phyloP scores from a whole-genome alignment of 2,888 invertebrate species.

The Drosophila parthenogenetica region DNA sequence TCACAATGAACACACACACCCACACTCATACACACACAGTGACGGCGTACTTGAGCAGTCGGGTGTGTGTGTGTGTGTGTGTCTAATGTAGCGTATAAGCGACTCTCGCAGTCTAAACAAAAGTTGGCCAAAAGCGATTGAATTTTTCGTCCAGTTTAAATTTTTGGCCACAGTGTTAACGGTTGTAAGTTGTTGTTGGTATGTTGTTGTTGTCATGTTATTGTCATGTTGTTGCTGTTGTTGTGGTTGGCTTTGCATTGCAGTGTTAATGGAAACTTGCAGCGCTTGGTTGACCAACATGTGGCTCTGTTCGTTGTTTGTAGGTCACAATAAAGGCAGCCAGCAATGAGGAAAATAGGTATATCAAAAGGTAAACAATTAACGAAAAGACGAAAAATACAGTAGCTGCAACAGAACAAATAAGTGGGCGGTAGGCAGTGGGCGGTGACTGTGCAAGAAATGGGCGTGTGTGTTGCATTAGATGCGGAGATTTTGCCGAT shows the following conservation, averaged over 20 bases:
- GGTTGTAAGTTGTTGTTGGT: neutral
- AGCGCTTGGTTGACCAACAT: slow-evolving; percentile 83
- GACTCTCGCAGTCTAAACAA: slow-evolving; percentile 23
- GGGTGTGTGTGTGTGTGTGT: slow-evolving; percentile 15
- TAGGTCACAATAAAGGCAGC: slow-evolving; percentile 74
- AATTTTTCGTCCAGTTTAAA: slow-evolving; percentile 43
- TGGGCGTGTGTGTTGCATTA: slow-evolving; percentile 41
- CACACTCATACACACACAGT: slow-evolving; percentile 25
- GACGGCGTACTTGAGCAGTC: neutral
- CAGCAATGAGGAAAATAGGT: slow-evolving; percentile 8
- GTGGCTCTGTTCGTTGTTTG: slow-evolving; percentile 70
- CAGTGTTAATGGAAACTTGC: slow-evolving; percentile 81
- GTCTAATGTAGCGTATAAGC: slow-evolving; percentile 67
- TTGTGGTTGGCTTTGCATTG: slow-evolving; percentile 54
- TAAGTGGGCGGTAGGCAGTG: slow-evolving; percentile 17
- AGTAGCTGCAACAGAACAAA: slow-evolving; percentile 9
- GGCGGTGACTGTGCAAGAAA: slow-evolving; percentile 26
- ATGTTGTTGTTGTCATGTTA: too few species aligned
- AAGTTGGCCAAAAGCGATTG: slow-evolving; percentile 46
- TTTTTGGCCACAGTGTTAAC: slow-evolving; percentile 31
- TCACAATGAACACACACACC: slow-evolving; percentile 32
- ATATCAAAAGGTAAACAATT: too few species aligned
- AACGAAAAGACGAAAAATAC: neutral
- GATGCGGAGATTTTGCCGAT: slow-evolving; percentile 26
- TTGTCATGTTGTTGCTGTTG: slow-evolving; percentile 11